Evolutionary conservation across 2,797 vertebrate species (phyloP), one percentile per base, ranked within the genome.

Genomic region (Dipus sagitta): DNA sequence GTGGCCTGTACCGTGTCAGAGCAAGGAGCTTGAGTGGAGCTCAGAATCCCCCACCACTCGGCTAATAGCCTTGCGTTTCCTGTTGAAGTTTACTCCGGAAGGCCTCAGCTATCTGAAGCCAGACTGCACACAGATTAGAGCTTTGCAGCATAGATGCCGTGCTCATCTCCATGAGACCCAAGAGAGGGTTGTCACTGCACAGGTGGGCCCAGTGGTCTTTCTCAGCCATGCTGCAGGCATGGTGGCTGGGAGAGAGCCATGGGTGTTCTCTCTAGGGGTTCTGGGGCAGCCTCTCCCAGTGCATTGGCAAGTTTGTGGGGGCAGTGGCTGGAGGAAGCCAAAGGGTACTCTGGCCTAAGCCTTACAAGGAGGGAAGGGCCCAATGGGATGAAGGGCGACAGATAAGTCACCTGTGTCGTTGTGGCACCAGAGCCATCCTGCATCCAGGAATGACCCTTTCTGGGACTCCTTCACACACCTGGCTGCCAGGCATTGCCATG

Each of bases 71-170:
- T 68, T 68, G 79, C 34, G 9, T 86, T 72, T 92, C 65, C 84
- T 83, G 67, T 62, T 54, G 3, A 52, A 47, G 72, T 70, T 75
- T 18, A 7, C 74, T 47, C 54, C 15, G n/a, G 62, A 54, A 93
- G 77, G 68, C 64, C 76, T 26, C 10, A 15, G 64, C 87, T 67
- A 60, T 79, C 84, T 95, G 84, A 80, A 34, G 54, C 76, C 24
- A 28, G 54, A 30, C 32, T 30, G 60, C 13, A 5, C 58, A 62
- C 54, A 30, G n/a, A 80, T 24, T 91, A 13, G 1, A 38, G 79
- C 89, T 76, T 15, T 79, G 80, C 47, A 34, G 68, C 65, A n/a
- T 38, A 76, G 26, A 54, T 13, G 6, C 42, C 47, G 47, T 84
- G 38, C 83, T 58, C n/a, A 8, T 28, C 75, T 88, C 82, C 42